Conservation (phyloP, 2,113 vertebrate genomes). For the Rhynchomys soricoides region DNA sequence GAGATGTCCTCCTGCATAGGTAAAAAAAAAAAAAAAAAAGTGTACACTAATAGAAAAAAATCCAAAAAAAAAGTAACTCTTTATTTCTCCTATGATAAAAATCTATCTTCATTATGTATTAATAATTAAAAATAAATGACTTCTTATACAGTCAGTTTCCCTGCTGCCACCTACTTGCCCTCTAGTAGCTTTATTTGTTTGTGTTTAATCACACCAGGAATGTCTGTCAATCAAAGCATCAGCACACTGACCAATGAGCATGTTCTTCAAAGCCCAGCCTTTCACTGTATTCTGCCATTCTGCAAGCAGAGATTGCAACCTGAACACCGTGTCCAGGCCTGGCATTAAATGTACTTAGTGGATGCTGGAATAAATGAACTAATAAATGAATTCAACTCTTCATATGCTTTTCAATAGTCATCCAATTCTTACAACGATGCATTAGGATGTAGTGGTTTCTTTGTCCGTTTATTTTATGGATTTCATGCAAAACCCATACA, state of each 20-base stretch:
- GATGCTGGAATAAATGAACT: background rate
- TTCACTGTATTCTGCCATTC: background rate
- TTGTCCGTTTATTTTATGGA: background rate
- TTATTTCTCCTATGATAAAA: background rate
- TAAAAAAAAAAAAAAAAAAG: background rate
- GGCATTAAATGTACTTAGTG: background rate
- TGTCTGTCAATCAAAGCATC: fast-evolving
- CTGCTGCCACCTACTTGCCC: background rate
- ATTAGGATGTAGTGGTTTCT: background rate
- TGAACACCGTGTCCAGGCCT: background rate
- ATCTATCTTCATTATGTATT: background rate
- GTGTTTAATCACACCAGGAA: fast-evolving
- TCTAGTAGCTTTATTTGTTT: background rate
- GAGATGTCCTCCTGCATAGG: background rate
- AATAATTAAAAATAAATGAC: background rate
- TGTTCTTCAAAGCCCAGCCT: background rate
- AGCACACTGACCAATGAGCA: fast-evolving
- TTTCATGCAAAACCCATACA: background rate
- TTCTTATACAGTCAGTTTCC: background rate
- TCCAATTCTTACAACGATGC: background rate
- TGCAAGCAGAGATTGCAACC: background rate
- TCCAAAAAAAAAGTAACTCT: background rate
- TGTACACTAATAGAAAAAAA: background rate
- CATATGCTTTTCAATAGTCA: background rate
- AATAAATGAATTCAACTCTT: background rate